A percentile compares a stretch with the other conserved stretches of the same genome.
Evolutionary conservation across 2,888 invertebrate species (phyloP).

Genomic region (Drepanosiphum platanoidis): DNA sequence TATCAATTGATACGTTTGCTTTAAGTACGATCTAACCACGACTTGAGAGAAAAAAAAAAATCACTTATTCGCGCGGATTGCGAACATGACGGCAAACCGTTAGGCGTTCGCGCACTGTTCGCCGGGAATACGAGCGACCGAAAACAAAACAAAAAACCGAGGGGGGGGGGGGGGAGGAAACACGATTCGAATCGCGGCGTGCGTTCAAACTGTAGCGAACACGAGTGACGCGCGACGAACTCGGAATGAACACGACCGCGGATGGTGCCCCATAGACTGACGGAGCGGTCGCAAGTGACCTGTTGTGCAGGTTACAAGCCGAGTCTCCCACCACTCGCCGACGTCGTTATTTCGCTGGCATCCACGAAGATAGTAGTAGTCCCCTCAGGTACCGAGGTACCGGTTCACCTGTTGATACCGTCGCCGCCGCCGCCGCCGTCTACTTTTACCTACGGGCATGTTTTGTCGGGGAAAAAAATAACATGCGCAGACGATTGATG

Average conservation of each 20-base stretch:
- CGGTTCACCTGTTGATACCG: conserved; percentile 54
- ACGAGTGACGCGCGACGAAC: background rate
- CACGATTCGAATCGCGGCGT: too few species aligned
- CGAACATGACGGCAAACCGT: background rate
- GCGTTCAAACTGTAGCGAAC: background rate
- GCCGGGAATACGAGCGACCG: background rate
- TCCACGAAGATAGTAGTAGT: conserved; percentile 10
- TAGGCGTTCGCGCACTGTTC: background rate
- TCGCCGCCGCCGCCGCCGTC: background rate
- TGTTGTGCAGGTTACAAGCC: conserved; percentile 40
- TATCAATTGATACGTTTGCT: too few species aligned
- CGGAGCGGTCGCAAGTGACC: conserved; percentile 41
- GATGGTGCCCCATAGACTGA: conserved; percentile 58
- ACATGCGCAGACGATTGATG: conserved; percentile 13
- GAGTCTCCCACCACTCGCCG: conserved; percentile 7
- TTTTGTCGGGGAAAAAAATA: background rate
- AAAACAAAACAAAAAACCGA: too few species aligned
- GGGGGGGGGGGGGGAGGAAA: too few species aligned
- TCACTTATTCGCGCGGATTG: background rate
- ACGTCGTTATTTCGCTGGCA: background rate
- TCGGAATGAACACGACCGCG: background rate
- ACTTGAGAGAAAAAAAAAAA: too few species aligned
- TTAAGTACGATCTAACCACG: too few species aligned
- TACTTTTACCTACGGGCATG: conserved; percentile 26
- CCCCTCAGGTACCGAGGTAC: conserved; percentile 49